phyloP scores from a whole-genome alignment of 2,888 invertebrate genomes.

The Doris montereyensis region DNA sequence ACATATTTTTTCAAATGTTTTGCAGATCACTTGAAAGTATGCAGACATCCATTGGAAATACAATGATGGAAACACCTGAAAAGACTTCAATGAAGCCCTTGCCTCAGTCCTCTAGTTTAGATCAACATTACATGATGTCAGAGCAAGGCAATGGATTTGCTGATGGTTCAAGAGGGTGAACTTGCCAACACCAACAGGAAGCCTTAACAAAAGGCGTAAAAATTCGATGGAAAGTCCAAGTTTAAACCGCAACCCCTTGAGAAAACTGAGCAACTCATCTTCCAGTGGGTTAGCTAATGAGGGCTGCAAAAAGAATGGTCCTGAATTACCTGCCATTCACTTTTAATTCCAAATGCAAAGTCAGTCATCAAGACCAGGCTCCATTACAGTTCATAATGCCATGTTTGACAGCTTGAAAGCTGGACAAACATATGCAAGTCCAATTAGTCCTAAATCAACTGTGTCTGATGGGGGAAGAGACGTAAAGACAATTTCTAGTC shows the following conservation, averaged over 20 bases:
- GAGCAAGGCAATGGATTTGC: no score
- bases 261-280: conserved; percentile 59
- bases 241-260: conserved; percentile 54
- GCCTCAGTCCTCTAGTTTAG: conserved; percentile 27
- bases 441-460: conserved; percentile 41
- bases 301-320: conserved; percentile 55
- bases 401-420: conserved; percentile 63
- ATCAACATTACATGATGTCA: no score
- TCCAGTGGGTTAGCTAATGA: conserved; percentile 55
- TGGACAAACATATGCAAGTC: conserved; percentile 13
- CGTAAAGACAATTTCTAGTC: conserved; percentile 32
- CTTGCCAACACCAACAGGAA: conserved; percentile 66
- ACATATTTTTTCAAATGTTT: background rate
- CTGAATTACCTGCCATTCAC: conserved; percentile 70
- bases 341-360: conserved; percentile 58
- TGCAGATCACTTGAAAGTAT: conserved; percentile 38
- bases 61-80: background rate
- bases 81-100: background rate
- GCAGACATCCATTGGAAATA: background rate
- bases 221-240: conserved; percentile 54
- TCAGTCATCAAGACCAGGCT: conserved; percentile 5
- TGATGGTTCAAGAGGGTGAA: conserved; percentile 41
- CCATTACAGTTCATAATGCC: conserved; percentile 54
- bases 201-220: conserved; percentile 61
- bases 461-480: conserved; percentile 30